phyloP scores from a whole-genome alignment of 2,888 invertebrate genomes.

The Gymnocheta viridis region DNA sequence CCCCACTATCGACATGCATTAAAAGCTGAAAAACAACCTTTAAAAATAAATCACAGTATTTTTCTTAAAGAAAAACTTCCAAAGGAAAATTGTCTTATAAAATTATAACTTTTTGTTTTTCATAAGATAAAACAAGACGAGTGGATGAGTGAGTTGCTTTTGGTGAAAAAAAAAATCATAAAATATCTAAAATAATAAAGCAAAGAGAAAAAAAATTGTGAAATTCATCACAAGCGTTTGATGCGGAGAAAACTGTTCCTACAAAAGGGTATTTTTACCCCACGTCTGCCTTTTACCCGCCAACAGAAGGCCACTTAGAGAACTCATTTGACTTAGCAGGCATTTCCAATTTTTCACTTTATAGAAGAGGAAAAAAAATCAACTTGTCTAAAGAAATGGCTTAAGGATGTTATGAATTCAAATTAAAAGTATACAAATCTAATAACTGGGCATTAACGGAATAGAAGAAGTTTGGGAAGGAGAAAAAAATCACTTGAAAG shows the following conservation, averaged over 20 bases:
- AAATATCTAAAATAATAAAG: slow-evolving; percentile 56
- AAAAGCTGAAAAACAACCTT: background rate
- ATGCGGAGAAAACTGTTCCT: slow-evolving; percentile 4
- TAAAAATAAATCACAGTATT: slow-evolving; percentile 11
- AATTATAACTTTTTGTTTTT: slow-evolving; percentile 47
- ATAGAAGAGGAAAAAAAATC: background rate
- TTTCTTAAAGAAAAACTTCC: slow-evolving; percentile 36
- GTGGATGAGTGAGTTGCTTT: slow-evolving; percentile 10
- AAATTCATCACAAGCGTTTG: slow-evolving; percentile 58
- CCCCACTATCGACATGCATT: background rate
- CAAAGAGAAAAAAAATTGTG: slow-evolving; percentile 4
- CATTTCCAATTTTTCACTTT: background rate
- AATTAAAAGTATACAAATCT: slow-evolving; percentile 81
- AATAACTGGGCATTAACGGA: slow-evolving; percentile 75
- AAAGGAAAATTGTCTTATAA: slow-evolving; percentile 12
- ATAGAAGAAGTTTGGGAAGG: background rate
- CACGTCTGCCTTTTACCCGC: slow-evolving; percentile 1
- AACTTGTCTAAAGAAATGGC: slow-evolving; percentile 52
- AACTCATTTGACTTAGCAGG: slow-evolving; percentile 5
- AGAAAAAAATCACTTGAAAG: slow-evolving; percentile 13
- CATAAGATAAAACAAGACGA: slow-evolving; percentile 46
- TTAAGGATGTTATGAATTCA: slow-evolving; percentile 80
- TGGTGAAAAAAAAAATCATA: slow-evolving; percentile 27
- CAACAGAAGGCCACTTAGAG: slow-evolving; percentile 39
- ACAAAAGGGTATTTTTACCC: slow-evolving; percentile 33